Evolutionary conservation across 2,888 invertebrate species (phyloP).

Genomic region (Electrophaes corylata): DNA sequence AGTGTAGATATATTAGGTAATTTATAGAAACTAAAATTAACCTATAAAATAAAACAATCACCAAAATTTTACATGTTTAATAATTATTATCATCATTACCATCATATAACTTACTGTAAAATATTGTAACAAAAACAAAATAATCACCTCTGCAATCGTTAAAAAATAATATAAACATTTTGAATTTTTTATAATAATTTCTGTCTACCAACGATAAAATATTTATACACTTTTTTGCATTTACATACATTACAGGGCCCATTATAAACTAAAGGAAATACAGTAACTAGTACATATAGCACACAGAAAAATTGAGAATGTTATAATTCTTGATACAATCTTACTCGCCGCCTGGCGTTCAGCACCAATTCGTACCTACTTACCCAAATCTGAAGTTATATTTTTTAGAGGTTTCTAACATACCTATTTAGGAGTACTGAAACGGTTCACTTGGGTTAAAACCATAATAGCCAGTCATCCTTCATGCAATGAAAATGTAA

Average conservation of each 20-base stretch:
- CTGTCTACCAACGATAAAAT: constrained; percentile 64
- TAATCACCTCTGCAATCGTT: constrained; percentile 65
- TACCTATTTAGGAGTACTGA: too few species aligned
- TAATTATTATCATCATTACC: constrained; percentile 61
- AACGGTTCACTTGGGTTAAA: too few species aligned
- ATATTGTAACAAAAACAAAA: constrained; percentile 71
- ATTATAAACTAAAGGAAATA: constrained; percentile 37
- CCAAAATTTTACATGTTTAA: constrained; percentile 52
- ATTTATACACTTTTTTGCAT: constrained; percentile 71
- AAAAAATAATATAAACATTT: constrained; percentile 65
- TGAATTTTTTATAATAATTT: constrained; percentile 63
- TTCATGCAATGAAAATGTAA: not conserved
- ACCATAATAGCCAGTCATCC: too few species aligned
- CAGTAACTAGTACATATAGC: constrained; percentile 20
- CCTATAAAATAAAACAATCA: constrained; percentile 25
- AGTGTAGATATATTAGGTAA: too few species aligned
- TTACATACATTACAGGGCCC: constrained; percentile 79
- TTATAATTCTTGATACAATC: constrained; percentile 2
- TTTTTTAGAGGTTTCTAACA: not conserved
- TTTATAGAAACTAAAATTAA: not conserved
- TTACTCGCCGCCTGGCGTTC: constrained; percentile 1
- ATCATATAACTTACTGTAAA: constrained; percentile 71
- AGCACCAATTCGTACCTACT: not conserved
- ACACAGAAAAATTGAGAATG: constrained; percentile 23
- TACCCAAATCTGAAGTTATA: not conserved